Base-by-base conservation (phyloP, 2,888 invertebrate genomes). In the Standfussiana lucernea region DNA sequence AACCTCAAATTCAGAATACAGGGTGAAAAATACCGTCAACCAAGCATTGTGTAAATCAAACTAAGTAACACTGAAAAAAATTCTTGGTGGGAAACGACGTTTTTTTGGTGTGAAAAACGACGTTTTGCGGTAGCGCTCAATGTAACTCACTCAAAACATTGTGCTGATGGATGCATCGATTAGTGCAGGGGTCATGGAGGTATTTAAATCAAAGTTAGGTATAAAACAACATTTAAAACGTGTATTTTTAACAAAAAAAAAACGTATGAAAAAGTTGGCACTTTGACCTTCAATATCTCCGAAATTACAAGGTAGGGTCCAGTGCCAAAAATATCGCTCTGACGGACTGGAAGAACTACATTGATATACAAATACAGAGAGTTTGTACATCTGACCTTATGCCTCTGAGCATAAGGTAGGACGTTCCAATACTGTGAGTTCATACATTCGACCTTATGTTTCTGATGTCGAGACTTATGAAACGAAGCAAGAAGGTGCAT, bases 231-330 rank as follows among this genome's bases (percentile, higher is more conserved):
- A 53, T 13, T 4, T n/a, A n/a, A n/a, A 11, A 53, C 24, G 11
- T 53, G 11, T n/a, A 11, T 24, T 11, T n/a, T 1, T 3, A 7
- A n/a, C n/a, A 24, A 11, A n/a, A n/a, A 50, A 50, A n/a, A 53
- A n/a, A n/a, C 53, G 53, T 53, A 3, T n/a, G 53, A 11, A 53
- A n/a, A 11, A 53, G 11, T n/a, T 53, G 4, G n/a, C 11, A 53
- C 11, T n/a, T n/a, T 53, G 53, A 53, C 53, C 53, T 53, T 53
- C 53, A 53, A 53, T n/a, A n/a, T 53, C 53, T 50, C n/a, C 50
- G n/a, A 11, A 53, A 10, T 21, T n/a, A 53, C n/a, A 53, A 53
- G 53, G 53, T 53, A 11, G 11, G 10, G 24, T 53, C 53, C n/a
- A 50, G n/a, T 53, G 10, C 53, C n/a, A n/a, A 53, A 53, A n/a